Base-by-base conservation (phyloP, 2,888 invertebrate species). In the Petrolisthes cinctipes region DNA sequence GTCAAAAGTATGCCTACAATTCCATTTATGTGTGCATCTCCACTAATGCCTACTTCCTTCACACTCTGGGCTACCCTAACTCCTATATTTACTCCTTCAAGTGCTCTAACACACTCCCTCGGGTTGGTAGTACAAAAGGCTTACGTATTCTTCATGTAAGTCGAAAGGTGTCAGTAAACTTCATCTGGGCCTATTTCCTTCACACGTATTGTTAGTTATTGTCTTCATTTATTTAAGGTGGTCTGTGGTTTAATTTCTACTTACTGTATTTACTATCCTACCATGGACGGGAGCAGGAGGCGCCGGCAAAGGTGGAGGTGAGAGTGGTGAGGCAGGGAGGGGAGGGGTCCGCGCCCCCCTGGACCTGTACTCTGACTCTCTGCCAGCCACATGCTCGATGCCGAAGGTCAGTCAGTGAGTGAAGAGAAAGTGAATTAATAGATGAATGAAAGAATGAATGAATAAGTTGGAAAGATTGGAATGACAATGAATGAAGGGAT, bases 311-410 rank as follows among this genome's bases (percentile, higher is more conserved):
- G 61, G 83, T 87, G 5, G 83, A 75, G 73, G 87, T 87, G 73
- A 81, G 7, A 20, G 84, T 87, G 11, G 37, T 51, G 54, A 23
- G 66, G 37, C 66, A 68, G 66, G 51, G 81, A 17, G 71, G 80
- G 20, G 66, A 54, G 7, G 86, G 37, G 78, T 37, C 57, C 4
- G 14, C 23, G n/a, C 83, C 23, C 57, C 73, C 5, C 9, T 37
- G 23, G 86, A 86, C 86, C 17, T 87, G 87, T 53, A 20, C 83
- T 37, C 87, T 87, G 20, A 51, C 54, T 53, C 87, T 87, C 3
- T 87, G 87, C 53, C 87, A 87, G 17, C 87, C 87, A 5, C 37
- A 87, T 68, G 87, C 83, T 0, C 79, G 66, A 2, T 87, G 87
- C 54, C 53, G 54, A 57, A 87, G 83, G 87, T 87, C n/a, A 71